Evolutionary conservation across 2,888 invertebrate genomes (phyloP).

Genomic region (Chironomus tentans): DNA sequence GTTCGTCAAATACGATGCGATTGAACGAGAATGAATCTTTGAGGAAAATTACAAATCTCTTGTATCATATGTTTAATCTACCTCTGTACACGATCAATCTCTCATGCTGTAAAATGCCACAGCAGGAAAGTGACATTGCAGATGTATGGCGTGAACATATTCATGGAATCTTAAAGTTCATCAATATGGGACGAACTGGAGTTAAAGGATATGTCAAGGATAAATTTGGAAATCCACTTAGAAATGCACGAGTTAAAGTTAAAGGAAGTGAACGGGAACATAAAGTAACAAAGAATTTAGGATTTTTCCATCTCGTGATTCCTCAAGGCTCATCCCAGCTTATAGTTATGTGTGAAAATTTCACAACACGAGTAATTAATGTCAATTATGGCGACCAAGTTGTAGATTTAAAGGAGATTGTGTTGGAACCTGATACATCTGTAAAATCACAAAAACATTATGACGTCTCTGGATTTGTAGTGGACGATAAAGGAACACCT

Average conservation of each 20-base stretch:
- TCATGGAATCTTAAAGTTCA: slow-evolving; percentile 52
- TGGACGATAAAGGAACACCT: slow-evolving; percentile 52
- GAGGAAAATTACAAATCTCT: slow-evolving; percentile 45
- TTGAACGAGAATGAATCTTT: slow-evolving; percentile 18
- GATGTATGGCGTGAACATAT: slow-evolving; percentile 63
- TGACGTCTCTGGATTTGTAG: slow-evolving; percentile 47
- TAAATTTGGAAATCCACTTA: slow-evolving; percentile 52
- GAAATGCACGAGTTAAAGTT: slow-evolving; percentile 62
- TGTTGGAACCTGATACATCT: slow-evolving; percentile 27
- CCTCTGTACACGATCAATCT: slow-evolving; percentile 64
- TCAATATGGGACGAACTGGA: slow-evolving; percentile 56
- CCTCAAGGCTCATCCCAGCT: slow-evolving; percentile 58
- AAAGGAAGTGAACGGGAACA: slow-evolving; percentile 47
- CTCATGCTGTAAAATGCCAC: slow-evolving; percentile 77
- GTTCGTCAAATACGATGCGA: background rate
- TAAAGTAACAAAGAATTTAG: slow-evolving; percentile 57
- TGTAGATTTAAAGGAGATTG: slow-evolving; percentile 30
- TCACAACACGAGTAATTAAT: slow-evolving; percentile 44
- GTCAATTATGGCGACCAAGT: slow-evolving; percentile 42
- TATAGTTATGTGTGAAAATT: slow-evolving; percentile 52
- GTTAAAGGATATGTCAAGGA: slow-evolving; percentile 63
- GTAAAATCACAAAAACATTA: background rate
- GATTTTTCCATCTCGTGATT: slow-evolving; percentile 61
- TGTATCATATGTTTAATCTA: slow-evolving; percentile 53
- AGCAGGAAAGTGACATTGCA: slow-evolving; percentile 53